These are phyloP conservation scores for Ricordea florida DNA, from an alignment of 92 coral and sea anemone genomes.

Conservation along the genomic window DNA sequence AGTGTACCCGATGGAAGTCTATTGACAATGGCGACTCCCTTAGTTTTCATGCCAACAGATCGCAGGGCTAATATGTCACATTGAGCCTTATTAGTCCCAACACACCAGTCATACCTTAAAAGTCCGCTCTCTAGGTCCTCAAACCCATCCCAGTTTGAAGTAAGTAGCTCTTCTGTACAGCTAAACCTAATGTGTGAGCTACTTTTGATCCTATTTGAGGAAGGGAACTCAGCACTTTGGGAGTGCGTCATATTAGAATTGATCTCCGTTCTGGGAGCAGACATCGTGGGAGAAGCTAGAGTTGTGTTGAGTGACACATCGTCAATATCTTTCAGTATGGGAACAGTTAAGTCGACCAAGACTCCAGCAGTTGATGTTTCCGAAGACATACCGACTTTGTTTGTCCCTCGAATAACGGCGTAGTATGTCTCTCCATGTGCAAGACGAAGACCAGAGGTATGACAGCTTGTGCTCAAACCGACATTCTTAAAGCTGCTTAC, in stretches of 20 bases:
- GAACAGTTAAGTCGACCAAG: constrained; percentile 66
- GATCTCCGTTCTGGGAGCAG: neutral
- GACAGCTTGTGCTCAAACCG: constrained; percentile 44
- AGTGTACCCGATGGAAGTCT: too few species aligned
- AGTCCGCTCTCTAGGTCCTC: constrained; percentile 71
- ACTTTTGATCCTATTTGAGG: too few species aligned
- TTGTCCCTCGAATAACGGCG: constrained; percentile 70
- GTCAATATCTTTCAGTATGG: constrained; percentile 1
- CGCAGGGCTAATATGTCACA: too few species aligned
- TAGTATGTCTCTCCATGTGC: constrained; percentile 58
- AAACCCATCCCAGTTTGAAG: too few species aligned
- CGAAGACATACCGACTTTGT: constrained; percentile 63
- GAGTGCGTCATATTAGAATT: neutral
- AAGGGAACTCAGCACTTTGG: constrained; percentile 25
- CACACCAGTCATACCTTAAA: constrained; percentile 59
- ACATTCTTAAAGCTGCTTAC: constrained; percentile 32
- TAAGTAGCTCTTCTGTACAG: too few species aligned
- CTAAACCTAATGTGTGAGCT: too few species aligned
- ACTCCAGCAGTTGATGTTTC: constrained; percentile 56
- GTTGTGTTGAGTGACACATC: neutral
- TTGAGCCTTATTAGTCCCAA: too few species aligned
- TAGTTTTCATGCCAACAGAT: too few species aligned
- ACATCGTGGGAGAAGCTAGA: neutral
- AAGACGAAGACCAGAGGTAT: constrained; percentile 52
- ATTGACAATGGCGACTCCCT: too few species aligned